Percentiles rank a stretch among this genome's conserved stretches.
phyloP scores from a whole-genome alignment of 2,113 vertebrate genomes.

The Chionodraco myersi region DNA sequence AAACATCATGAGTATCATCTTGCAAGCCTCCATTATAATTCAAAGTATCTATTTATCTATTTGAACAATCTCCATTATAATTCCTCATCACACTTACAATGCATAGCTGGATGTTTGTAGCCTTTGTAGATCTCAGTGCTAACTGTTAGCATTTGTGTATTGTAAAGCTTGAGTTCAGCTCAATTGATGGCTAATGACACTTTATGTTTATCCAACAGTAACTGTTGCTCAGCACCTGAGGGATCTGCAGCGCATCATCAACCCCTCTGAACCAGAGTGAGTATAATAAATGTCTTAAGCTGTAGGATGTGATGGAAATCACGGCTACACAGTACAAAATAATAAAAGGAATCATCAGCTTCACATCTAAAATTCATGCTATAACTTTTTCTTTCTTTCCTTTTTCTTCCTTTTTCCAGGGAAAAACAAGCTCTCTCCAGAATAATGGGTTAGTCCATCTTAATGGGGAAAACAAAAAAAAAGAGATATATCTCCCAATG shows the following conservation, averaged over 20 bases:
- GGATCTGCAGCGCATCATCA: constrained; percentile 69
- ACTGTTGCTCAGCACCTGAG: constrained; percentile 63
- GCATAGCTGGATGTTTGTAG: neutral
- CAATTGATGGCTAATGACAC: neutral
- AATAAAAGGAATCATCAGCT: neutral
- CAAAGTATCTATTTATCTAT: neutral
- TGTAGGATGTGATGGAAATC: neutral
- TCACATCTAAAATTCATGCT: neutral
- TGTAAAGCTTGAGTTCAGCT: neutral
- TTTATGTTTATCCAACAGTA: constrained; percentile 60
- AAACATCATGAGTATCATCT: neutral
- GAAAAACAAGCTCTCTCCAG: constrained; percentile 67
- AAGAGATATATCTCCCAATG: constrained; percentile 1
- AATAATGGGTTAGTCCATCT: constrained; percentile 58
- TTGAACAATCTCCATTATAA: neutral
- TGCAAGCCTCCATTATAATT: neutral
- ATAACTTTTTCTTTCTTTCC: neutral
- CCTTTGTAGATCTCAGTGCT: neutral
- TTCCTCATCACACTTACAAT: neutral
- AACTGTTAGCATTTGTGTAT: neutral
- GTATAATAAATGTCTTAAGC: constrained; percentile 33
- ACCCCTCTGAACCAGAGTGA: constrained; percentile 60
- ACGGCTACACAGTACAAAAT: neutral
- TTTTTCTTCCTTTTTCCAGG: constrained; percentile 40
- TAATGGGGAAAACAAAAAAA: neutral